Percentiles rank a stretch among this genome's conserved stretches.
Conservation (phyloP, 2,797 vertebrate species). For the Arnoldichthys spilopterus region DNA sequence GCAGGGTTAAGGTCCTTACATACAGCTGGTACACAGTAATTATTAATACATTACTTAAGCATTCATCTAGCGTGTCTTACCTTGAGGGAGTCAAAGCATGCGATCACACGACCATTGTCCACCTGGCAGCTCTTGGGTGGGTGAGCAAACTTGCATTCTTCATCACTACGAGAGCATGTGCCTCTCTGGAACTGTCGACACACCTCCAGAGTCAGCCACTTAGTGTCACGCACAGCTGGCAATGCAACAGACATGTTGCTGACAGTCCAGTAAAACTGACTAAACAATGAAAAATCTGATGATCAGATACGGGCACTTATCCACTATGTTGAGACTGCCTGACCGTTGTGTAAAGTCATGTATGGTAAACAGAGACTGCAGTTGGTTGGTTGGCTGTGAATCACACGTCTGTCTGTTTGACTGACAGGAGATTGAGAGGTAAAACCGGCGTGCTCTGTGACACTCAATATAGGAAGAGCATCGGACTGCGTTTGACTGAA, state of each 20-base stretch:
- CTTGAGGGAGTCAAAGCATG: slow-evolving; percentile 99
- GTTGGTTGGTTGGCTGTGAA: slow-evolving; percentile 13
- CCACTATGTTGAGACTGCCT: slow-evolving; percentile 24
- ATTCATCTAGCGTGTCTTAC: slow-evolving; percentile 76
- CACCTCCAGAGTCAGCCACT: slow-evolving; percentile 98
- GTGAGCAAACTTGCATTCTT: slow-evolving; percentile 99
- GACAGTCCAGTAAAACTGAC: slow-evolving; percentile 30
- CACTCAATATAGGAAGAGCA: slow-evolving; percentile 11
- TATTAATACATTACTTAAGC: background rate
- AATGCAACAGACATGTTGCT: slow-evolving; percentile 62
- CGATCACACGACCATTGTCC: slow-evolving; percentile 97
- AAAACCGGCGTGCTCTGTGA: slow-evolving; percentile 4
- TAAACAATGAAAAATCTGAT: slow-evolving; percentile 26
- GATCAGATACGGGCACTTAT: slow-evolving; percentile 33
- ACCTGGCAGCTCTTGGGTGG: slow-evolving; percentile 99
- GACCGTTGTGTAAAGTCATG: slow-evolving; percentile 25
- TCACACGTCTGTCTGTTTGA: slow-evolving; percentile 19
- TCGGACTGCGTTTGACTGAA: background rate
- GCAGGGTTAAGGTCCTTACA: slow-evolving; percentile 12
- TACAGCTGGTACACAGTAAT: background rate
- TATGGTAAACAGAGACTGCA: slow-evolving; percentile 16
- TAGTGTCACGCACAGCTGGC: slow-evolving; percentile 94
- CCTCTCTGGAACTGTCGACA: slow-evolving; percentile 99
- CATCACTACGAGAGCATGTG: slow-evolving; percentile 96
- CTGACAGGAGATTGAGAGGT: background rate